Percentiles rank a stretch among this genome's conserved stretches.
Evolutionary conservation across 2,888 invertebrate genomes (phyloP).

Genomic region (Acanthosepion esculentum): DNA sequence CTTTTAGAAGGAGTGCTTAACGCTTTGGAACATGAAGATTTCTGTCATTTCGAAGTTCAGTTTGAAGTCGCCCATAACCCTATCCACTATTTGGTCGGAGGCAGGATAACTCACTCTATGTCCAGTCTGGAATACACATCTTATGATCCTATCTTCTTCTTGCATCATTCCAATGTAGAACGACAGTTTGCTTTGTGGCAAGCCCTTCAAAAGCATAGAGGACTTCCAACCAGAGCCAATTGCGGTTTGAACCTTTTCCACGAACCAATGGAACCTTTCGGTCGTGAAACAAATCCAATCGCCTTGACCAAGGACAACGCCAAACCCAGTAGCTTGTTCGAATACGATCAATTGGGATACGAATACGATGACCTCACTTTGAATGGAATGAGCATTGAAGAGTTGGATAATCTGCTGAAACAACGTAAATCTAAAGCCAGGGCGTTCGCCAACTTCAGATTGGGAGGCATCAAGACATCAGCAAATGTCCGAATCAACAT

Average conservation of each 20-base stretch:
- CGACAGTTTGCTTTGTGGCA: conserved; percentile 54
- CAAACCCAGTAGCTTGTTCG: conserved; percentile 50
- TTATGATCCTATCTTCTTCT: conserved; percentile 57
- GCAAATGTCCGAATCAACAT: conserved; percentile 54
- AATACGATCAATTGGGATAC: conserved; percentile 50
- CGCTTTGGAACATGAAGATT: conserved; percentile 50
- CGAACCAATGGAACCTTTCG: conserved; percentile 51
- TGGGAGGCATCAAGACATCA: conserved; percentile 54
- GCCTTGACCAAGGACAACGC: conserved; percentile 51
- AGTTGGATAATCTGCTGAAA: conserved; percentile 50
- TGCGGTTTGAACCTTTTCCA: conserved; percentile 51
- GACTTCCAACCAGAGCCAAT: conserved; percentile 50
- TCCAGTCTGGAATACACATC: conserved; percentile 55
- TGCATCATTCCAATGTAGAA: conserved; percentile 58
- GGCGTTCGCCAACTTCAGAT: conserved; percentile 53
- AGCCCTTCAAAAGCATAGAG: conserved; percentile 52
- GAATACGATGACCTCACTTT: conserved; percentile 53
- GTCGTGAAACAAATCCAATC: conserved; percentile 53
- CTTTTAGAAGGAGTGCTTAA: conserved; percentile 46
- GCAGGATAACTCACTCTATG: conserved; percentile 52
- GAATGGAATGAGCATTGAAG: conserved; percentile 51
- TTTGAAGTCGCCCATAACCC: conserved; percentile 50
- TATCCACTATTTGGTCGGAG: conserved; percentile 52
- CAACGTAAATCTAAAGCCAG: conserved; percentile 51
- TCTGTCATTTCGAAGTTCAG: conserved; percentile 50